phyloP scores from a whole-genome alignment of 2,113 vertebrate genomes.

The Herpetotheres cachinnans region DNA sequence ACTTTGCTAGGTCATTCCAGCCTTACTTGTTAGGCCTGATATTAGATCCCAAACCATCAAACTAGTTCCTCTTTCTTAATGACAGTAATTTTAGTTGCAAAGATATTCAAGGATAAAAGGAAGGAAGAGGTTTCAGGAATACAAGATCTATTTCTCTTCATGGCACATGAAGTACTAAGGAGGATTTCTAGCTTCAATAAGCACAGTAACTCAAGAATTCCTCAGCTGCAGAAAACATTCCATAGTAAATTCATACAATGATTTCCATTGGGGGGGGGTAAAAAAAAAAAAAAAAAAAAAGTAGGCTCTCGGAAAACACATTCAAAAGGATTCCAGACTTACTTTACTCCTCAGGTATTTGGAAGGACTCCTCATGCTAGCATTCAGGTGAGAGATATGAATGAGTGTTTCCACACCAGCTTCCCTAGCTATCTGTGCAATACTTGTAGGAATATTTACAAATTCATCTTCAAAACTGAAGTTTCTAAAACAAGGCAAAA shows the following conservation, averaged over 20 bases:
- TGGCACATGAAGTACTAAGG: background rate
- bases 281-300: background rate
- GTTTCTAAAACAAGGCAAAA: constrained; percentile 76
- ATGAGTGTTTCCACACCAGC: constrained; percentile 86
- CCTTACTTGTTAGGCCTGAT: background rate
- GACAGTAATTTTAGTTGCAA: background rate
- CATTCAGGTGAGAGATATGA: constrained; percentile 94
- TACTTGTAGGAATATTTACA: constrained; percentile 84
- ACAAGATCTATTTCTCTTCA: background rate
- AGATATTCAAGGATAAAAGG: background rate
- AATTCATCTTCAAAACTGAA: constrained; percentile 86
- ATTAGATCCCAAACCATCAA: background rate
- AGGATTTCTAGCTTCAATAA: background rate
- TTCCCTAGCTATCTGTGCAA: constrained; percentile 82
- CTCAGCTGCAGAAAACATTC: background rate
- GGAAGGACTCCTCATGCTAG: constrained; percentile 88
- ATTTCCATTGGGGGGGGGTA: background rate
- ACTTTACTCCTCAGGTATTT: constrained; percentile 94
- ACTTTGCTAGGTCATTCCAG: background rate
- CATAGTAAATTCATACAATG: background rate
- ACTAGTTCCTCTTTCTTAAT: background rate
- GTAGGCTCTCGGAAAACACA: background rate
- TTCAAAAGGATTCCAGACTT: background rate
- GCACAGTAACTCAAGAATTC: background rate
- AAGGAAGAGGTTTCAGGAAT: background rate